phyloP scores from a whole-genome alignment of 2,888 invertebrate genomes.

The Mystacides longicornis region DNA sequence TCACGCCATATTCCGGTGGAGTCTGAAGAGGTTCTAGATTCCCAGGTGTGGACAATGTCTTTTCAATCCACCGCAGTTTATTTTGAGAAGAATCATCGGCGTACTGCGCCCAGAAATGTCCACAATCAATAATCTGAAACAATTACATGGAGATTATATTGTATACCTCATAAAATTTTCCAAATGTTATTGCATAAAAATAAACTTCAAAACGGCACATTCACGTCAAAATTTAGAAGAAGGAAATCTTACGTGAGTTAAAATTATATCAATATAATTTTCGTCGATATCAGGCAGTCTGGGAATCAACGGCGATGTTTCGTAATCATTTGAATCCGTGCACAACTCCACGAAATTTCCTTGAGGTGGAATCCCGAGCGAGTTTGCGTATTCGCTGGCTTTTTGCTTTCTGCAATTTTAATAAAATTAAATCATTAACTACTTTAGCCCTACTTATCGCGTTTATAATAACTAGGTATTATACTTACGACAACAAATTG shows the following conservation, averaged over 20 bases:
- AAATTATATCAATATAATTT: conserved; percentile 45
- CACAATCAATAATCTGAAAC: conserved; percentile 51
- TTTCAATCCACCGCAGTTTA: conserved; percentile 30
- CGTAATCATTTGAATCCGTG: not conserved
- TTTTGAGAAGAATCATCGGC: conserved; percentile 40
- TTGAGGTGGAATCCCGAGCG: conserved; percentile 29
- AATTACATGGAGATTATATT: not conserved
- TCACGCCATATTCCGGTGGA: conserved; percentile 39
- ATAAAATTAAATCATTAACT: too few species aligned
- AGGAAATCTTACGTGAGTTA: conserved; percentile 57
- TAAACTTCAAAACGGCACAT: too few species aligned
- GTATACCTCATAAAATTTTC: too few species aligned
- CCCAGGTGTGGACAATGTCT: conserved; percentile 28
- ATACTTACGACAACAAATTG: conserved; percentile 51
- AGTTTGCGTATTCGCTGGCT: conserved; percentile 43
- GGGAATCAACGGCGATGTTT: conserved; percentile 35
- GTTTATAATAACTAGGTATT: not conserved
- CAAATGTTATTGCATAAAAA: not conserved
- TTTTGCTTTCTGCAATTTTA: conserved; percentile 38
- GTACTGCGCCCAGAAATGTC: conserved; percentile 63
- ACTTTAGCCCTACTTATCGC: not conserved
- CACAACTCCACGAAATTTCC: not conserved
- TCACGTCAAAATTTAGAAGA: too few species aligned
- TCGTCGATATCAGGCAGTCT: conserved; percentile 54
- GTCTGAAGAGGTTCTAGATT: conserved; percentile 29